These are phyloP conservation scores for Micromussa lordhowensis DNA, from an alignment of 92 coral and sea anemone genomes.

Conservation along the genomic window DNA sequence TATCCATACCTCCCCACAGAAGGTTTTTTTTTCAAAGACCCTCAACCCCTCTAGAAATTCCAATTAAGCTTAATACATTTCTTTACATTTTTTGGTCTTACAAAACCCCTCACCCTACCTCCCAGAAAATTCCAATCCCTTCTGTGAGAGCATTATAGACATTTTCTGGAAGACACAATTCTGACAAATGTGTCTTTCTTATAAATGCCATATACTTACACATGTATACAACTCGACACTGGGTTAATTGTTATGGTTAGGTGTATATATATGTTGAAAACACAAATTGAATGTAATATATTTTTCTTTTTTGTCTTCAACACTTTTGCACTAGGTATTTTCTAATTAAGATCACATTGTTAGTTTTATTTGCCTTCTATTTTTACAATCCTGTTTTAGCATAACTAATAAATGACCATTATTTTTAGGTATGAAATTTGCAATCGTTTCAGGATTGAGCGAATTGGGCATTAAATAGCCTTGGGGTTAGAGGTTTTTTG, in stretches of 20 bases:
- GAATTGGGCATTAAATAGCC: background rate
- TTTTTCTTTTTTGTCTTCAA: conserved; percentile 6
- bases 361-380: background rate
- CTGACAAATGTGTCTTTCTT: background rate
- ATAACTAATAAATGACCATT: too few relatives aligned
- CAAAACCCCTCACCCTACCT: too few relatives aligned
- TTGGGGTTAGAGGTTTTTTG: background rate
- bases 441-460: background rate
- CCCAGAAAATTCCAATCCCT: too few relatives aligned
- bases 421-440: background rate
- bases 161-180: too few relatives aligned
- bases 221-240: background rate
- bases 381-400: background rate
- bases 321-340: background rate
- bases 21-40: too few relatives aligned
- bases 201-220: background rate
- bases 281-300: background rate
- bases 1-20: too few relatives aligned
- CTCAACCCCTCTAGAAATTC: too few relatives aligned
- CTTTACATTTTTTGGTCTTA: too few relatives aligned
- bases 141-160: too few relatives aligned
- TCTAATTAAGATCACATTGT: background rate
- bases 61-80: too few relatives aligned
- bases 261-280: background rate
- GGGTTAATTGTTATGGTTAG: background rate